Evolutionary conservation across 1,140 invertebrate species (phyloP), one percentile per base, ranked within the genome.

Genomic region (Samia ricini): DNA sequence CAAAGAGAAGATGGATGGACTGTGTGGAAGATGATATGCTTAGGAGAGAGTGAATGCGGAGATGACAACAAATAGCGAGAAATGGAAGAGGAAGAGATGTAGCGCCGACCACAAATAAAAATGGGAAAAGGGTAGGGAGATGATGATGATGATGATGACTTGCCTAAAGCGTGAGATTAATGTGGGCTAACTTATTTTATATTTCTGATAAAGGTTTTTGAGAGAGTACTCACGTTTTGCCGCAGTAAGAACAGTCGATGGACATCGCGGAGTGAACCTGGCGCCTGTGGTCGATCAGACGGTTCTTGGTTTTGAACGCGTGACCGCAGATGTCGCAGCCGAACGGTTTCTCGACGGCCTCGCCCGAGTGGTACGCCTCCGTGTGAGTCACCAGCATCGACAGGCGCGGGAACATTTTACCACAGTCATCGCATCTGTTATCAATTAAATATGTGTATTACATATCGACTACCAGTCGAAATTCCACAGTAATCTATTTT

Each of bases 361-460:
- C 19, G 48, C 56, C 69, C 7, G 60, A 33, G 63, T 76, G 69
- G 61, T 71, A 83, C 2, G 67, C 73, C 26, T 72, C 73, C 66
- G 74, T 76, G 63, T 89, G 86, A 0, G 68, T 67, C 22, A 81
- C 80, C 18, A 87, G 74, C 23, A 75, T 63, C 0, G 84, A 83
- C 20, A 83, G 69, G 0, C 84, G 81, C 7, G 70, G 64, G 64
- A 85, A 89, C 1, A 73, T 60, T 23, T 80, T 79, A 20, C 63
- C 58, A 60, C 84, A 87, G 7, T 72, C 67, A 6, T 79, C 74
- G 59, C 85, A 88, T 59, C 82, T 88, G 55, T 24, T 50, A n/a
- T 6, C 56, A 7, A 66, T 63, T 6, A 66, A 51, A 2, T 1
- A 29, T 10, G n/a, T n/a, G n/a, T n/a, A n/a, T n/a, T n/a, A n/a